Conservation (phyloP, 2,888 invertebrate genomes). For the Agrotis segetum region DNA sequence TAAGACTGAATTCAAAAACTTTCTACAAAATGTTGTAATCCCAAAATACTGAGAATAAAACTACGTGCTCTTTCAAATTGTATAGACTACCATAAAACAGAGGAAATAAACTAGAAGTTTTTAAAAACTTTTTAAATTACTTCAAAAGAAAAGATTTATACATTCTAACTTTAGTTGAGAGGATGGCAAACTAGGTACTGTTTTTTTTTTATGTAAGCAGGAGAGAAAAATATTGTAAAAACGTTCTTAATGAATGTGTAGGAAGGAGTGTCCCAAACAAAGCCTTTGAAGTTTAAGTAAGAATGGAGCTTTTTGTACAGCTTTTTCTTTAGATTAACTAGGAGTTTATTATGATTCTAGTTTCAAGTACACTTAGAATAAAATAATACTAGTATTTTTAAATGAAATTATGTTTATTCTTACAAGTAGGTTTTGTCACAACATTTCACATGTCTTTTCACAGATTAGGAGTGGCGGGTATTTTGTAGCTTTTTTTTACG, state of each 20-base stretch:
- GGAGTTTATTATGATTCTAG: not conserved
- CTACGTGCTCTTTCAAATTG: slow-evolving; percentile 23
- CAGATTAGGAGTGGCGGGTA: too few species aligned
- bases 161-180: slow-evolving; percentile 34
- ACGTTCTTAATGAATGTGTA: slow-evolving; percentile 23
- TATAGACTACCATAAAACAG: slow-evolving; percentile 36
- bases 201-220: slow-evolving; percentile 34
- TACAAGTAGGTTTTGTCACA: too few species aligned
- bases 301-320: slow-evolving; percentile 12
- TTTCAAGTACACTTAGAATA: too few species aligned
- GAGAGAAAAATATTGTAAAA: slow-evolving; percentile 23
- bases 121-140: slow-evolving; percentile 53
- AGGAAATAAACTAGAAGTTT: slow-evolving; percentile 54
- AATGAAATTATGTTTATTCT: too few species aligned
- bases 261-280: slow-evolving; percentile 11
- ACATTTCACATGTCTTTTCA: too few species aligned
- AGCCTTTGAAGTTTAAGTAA: slow-evolving; percentile 29
- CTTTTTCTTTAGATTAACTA: not conserved
- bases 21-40: slow-evolving; percentile 10
- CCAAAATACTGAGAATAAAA: slow-evolving; percentile 18
- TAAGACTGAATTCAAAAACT: slow-evolving; percentile 1
- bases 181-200: slow-evolving; percentile 28
- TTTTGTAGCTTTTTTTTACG: too few species aligned
- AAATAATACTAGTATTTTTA: too few species aligned
- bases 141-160: slow-evolving; percentile 54